Evolutionary conservation across 2,797 vertebrate genomes (phyloP).

Genomic region (Danio tinwini): DNA sequence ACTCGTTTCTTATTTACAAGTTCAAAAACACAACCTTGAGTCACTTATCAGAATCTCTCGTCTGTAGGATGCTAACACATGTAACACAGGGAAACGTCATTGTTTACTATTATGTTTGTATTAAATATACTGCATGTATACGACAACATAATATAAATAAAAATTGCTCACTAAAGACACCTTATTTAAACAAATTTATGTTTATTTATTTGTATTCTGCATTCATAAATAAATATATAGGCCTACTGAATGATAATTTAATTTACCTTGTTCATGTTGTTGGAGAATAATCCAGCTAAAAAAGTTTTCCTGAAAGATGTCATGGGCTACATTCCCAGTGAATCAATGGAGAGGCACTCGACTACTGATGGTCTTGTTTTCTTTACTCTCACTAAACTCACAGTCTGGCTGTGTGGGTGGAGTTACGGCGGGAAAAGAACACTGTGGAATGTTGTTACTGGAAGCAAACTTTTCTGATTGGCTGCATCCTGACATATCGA

Average conservation of each 20-base stretch:
- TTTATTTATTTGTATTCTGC: neutral
- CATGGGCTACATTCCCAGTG: slow-evolving; percentile 64
- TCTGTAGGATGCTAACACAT: neutral
- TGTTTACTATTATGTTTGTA: neutral
- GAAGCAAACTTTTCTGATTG: slow-evolving; percentile 63
- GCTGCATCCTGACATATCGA: slow-evolving; percentile 60
- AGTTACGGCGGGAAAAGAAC: slow-evolving; percentile 55
- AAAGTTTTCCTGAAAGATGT: slow-evolving; percentile 50
- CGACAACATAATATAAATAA: neutral
- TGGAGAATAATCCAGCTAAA: slow-evolving; percentile 39
- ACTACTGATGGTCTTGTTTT: slow-evolving; percentile 73
- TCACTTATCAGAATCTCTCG: no score
- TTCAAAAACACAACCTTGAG: neutral
- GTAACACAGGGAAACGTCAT: neutral
- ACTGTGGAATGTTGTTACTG: slow-evolving; percentile 67
- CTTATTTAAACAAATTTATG: neutral
- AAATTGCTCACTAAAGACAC: neutral
- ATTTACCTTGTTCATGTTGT: slow-evolving; percentile 78
- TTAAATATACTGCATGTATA: neutral
- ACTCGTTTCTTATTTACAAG: neutral
- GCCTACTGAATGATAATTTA: neutral
- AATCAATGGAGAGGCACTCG: slow-evolving; percentile 61
- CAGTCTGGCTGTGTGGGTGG: slow-evolving; percentile 64
- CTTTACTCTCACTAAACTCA: slow-evolving; percentile 64
- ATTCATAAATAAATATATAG: neutral